Evolutionary conservation across 2,113 vertebrate species (phyloP), one percentile per base, ranked within the genome.

Genomic region (Tychaedon coryphoeus): DNA sequence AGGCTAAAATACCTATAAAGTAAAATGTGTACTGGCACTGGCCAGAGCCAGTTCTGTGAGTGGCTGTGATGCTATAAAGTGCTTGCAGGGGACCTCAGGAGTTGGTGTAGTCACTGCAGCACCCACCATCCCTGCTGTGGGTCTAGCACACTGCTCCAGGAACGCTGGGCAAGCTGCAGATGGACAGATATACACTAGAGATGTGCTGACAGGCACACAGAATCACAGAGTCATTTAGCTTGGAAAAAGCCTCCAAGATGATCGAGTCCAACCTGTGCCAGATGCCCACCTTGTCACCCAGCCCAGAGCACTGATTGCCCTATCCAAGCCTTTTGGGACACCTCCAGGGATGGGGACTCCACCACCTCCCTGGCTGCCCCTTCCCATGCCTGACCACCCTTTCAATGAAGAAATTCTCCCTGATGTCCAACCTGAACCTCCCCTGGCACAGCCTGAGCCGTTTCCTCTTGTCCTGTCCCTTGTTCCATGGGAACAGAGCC

Each of bases 1-100:
- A 50, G 28, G 33, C 34, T 82, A 33, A 53, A 85, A 26, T 23
- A 6, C 10, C 56, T 0, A 0, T 53, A 12, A 40, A 67, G 11
- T 33, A 43, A 53, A 9, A 7, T 87, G 4, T 54, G 48, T 67
- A 14, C 51, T 61, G 29, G 53, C 33, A 12, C 19, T 25, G 51
- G n/a, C 33, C 45, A 20, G 31, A 58, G 34, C 8, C 43, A 58
- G 33, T 53, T 19, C 23, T 47, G 36, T 75, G n/a, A 33, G 4
- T 31, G 23, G 19, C 20, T 73, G 19, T 24, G 43, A 23, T 81
- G 19, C n/a, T 14, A 33, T 58, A 19, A 83, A 64, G 33, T 60
- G n/a, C 61, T 50, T 45, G 38, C 25, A 87, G 65, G 48, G 40
- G 25, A 40, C 22, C 38, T 57, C 47, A 38, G 61, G 61, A 67